Evolutionary conservation across 1,140 invertebrate genomes (phyloP).

Genomic region (Drosophila santomea): DNA sequence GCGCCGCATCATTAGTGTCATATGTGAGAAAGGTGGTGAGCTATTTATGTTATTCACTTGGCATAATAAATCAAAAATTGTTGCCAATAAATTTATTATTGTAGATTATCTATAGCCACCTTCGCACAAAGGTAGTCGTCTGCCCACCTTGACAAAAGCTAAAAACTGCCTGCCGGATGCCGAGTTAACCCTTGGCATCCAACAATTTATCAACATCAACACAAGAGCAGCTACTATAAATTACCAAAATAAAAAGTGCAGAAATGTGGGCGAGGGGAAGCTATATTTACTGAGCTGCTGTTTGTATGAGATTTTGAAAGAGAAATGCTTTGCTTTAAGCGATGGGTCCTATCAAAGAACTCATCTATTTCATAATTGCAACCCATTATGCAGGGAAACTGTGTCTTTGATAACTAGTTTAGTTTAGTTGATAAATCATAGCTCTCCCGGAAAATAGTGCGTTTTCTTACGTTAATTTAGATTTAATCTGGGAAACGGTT

Average conservation of each 20-base stretch:
- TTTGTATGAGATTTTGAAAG: conserved; percentile 13
- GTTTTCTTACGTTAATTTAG: background rate
- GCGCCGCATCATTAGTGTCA: conserved; percentile 78
- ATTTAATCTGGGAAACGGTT: background rate
- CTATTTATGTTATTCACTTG: conserved; percentile 76
- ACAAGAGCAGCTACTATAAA: conserved; percentile 66
- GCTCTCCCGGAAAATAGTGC: background rate
- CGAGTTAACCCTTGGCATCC: conserved; percentile 58
- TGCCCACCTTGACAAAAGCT: conserved; percentile 67
- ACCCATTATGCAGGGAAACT: background rate
- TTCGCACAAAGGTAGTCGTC: conserved; percentile 14
- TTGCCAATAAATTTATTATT: conserved; percentile 82
- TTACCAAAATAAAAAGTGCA: conserved; percentile 36
- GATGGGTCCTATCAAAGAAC: background rate
- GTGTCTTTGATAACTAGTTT: background rate
- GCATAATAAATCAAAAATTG: conserved; percentile 81
- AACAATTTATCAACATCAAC: conserved; percentile 78
- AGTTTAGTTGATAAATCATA: background rate
- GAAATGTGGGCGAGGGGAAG: background rate
- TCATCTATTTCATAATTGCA: conserved; percentile 22
- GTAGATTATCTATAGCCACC: conserved; percentile 65
- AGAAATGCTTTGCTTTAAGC: conserved; percentile 7
- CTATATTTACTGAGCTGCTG: conserved; percentile 2
- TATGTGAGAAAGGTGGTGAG: conserved; percentile 37
- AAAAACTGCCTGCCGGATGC: conserved; percentile 63